These are phyloP conservation scores for Amphimallon solstitiale DNA, from an alignment of 2,888 invertebrate species.

Conservation along the genomic window DNA sequence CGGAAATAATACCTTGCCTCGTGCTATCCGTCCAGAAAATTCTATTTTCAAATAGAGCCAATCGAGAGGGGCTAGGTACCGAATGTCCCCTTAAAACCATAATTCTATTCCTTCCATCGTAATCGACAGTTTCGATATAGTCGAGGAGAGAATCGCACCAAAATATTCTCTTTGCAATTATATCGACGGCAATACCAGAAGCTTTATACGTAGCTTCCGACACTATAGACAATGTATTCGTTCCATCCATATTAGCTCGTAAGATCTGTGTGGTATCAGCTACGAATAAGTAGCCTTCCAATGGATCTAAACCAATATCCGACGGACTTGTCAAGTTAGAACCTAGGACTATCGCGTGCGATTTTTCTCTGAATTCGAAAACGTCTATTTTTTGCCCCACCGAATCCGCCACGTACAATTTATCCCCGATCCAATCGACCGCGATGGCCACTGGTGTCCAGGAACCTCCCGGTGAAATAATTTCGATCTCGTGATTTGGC, in stretches of 20 bases:
- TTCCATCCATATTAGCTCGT: slow-evolving; percentile 95
- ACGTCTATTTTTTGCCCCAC: slow-evolving; percentile 95
- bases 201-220: slow-evolving; percentile 95
- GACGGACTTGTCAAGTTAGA: slow-evolving; percentile 91
- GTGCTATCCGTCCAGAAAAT: slow-evolving; percentile 94
- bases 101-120: slow-evolving; percentile 84
- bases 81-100: slow-evolving; percentile 83
- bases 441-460: slow-evolving; percentile 93
- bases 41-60: slow-evolving; percentile 86
- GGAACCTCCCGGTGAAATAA: slow-evolving; percentile 82
- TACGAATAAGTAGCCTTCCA: slow-evolving; percentile 86
- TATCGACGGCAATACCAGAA: slow-evolving; percentile 90
- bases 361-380: slow-evolving; percentile 86
- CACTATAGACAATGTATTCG: slow-evolving; percentile 82
- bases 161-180: slow-evolving; percentile 88
- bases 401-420: slow-evolving; percentile 93
- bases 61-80: slow-evolving; percentile 85
- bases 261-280: slow-evolving; percentile 86
- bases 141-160: slow-evolving; percentile 97
- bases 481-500: slow-evolving; percentile 68
- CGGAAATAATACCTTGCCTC: slow-evolving; percentile 88
- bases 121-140: slow-evolving; percentile 96
- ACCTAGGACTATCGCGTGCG: slow-evolving; percentile 91
- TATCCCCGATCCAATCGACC: slow-evolving; percentile 97
- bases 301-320: slow-evolving; percentile 93